Conservation (phyloP, 1,140 invertebrate species). For the roundworm (Caenorhabditis elegans) region WBcel235 BX284603.4:4808001-4808500, state of each 20-base stretch:
- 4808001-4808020: no score
- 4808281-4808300: neutral
- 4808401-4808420: neutral
- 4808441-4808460: neutral
- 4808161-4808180: neutral
- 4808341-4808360: neutral
- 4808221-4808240: neutral
- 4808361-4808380: conserved; percentile 3
- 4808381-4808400: conserved; percentile 16
- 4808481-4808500: neutral
- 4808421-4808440: conserved; percentile 1
- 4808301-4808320: neutral
- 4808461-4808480: neutral
- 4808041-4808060: neutral
- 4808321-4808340: conserved; percentile 6
- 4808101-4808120: neutral
- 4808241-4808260: neutral
- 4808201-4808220: neutral
- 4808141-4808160: neutral
- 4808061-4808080: neutral
- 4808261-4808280: conserved; percentile 3
- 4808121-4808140: neutral
- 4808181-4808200: conserved; percentile 12
- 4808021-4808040: neutral
- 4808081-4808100: conserved; percentile 6